phyloP scores from a whole-genome alignment of 2,888 invertebrate species.

The Rotaria macrura region DNA sequence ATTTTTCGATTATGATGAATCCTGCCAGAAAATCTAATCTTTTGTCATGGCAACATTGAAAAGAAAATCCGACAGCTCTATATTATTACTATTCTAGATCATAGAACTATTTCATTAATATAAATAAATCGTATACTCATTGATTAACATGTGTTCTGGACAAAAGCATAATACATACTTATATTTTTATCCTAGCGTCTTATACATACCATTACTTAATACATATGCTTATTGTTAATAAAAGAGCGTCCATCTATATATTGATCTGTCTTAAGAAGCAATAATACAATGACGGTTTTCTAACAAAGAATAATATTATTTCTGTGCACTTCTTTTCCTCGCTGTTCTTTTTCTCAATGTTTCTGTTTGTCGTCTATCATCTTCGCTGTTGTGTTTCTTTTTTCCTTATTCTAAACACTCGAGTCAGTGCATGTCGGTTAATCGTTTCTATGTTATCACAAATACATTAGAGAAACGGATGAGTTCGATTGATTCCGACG shows the following conservation, averaged over 20 bases:
- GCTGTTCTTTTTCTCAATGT: too few relatives aligned
- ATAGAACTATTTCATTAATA: too few relatives aligned
- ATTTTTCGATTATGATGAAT: not conserved
- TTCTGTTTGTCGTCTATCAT: too few relatives aligned
- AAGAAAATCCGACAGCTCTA: too few relatives aligned
- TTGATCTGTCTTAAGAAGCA: not conserved
- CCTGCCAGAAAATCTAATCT: not conserved
- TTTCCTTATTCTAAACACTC: too few relatives aligned
- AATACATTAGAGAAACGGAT: not conserved
- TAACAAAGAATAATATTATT: constrained; percentile 7
- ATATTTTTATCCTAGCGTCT: not conserved
- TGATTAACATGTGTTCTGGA: not conserved
- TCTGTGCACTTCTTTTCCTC: not conserved
- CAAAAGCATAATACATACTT: not conserved
- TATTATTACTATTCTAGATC: too few relatives aligned
- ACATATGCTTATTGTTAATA: not conserved
- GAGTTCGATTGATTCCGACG: not conserved
- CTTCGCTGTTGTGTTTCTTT: too few relatives aligned
- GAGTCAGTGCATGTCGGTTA: not conserved
- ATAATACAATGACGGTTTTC: not conserved
- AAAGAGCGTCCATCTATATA: not conserved
- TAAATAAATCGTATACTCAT: not conserved
- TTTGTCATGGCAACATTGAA: too few relatives aligned
- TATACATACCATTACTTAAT: not conserved
- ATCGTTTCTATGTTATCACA: constrained; percentile 3